Evolutionary conservation across 2,113 vertebrate genomes (phyloP), one percentile per base, ranked within the genome.

Genomic region (Pagrus major): DNA sequence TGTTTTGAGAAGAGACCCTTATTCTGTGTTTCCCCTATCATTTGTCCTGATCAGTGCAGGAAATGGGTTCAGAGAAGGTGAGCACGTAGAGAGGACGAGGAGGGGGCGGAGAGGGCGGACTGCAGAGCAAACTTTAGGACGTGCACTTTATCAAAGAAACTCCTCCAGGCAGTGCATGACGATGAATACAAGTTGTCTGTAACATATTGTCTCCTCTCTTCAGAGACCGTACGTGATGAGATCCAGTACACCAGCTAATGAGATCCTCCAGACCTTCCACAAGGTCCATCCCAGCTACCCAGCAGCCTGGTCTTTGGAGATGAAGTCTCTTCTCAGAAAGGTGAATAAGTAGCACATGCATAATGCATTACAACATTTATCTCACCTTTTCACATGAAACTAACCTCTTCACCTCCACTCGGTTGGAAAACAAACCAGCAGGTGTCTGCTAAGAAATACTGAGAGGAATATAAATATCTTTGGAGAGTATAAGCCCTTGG

Each of bases 141-240:
- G 75, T 41, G 42, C 27, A 81, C 61, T 89, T 70, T 49, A 78
- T 85, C 73, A 81, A 69, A 78, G 51, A 41, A 80, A 46, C 37
- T 46, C 59, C 77, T 44, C 21, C 31, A 55, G 68, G 33, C 64
- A 58, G 65, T 27, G 16, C 35, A 51, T 35, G 46, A 21, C 59
- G 18, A 11, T 47, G 18, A 76, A 54, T 56, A 51, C 23, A 64
- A 56, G 46, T 56, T 63, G 25, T 35, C 42, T 75, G 23, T 73
- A 20, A 83, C n/a, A 31, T 44, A 46, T 14, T 25, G 18, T 66
- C 41, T 52, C 54, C 27, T 44, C 31, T 54, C 23, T 75, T 73
- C 93, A 99, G 98, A 97, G 98, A 84, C 98, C 98, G 0, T 99
- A 97, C 31, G 96, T 96, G 23, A 98, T 99, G 91, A 96, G 96